Evolutionary conservation across 2,113 vertebrate genomes (phyloP), one percentile per base, ranked within the genome.

Genomic region (Vidua chalybeata): DNA sequence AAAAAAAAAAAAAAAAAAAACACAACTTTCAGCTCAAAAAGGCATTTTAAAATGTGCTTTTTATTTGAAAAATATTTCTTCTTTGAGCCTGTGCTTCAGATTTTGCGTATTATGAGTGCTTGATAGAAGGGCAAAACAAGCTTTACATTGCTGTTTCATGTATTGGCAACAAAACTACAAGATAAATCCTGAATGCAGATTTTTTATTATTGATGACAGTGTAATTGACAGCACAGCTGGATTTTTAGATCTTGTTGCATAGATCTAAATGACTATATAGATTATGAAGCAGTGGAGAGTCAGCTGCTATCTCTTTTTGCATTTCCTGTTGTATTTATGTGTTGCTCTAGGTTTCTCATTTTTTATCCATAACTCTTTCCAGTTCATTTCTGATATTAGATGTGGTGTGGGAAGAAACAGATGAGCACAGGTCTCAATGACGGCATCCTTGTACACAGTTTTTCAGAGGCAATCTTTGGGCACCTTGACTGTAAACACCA

Each of bases 151-250:
- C 68, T 94, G 61, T 71, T 92, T 91, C 67, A 64, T n/a, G 52
- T 87, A 93, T 82, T 5, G 33, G 78, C 83, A 96, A 68, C 88
- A 93, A 85, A 96, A 94, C 48, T 49, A 15, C 31, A 48, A 92
- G 45, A 90, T 49, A 91, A 96, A 77, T 84, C 72, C 77, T 68
- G 75, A 87, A 74, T 71, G 59, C 45, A 79, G 85, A 76, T 43
- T 84, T 95, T 92, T 92, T 94, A 67, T 94, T 95, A 94, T 86
- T 82, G 93, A 80, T 95, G 86, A 71, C 62, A 91, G 88, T 48
- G 46, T 84, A 94, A 93, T 87, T 97, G 91, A 89, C 90, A 93
- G 86, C 79, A 94, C 92, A 96, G 94, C 94, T 96, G 96, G 94
- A 89, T 96, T 97, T 95, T 90, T 66, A 89, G 68, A 84, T 94